Evolutionary conservation across 2,888 invertebrate species (phyloP), one percentile per base, ranked within the genome.

Genomic region (Scaptomyza flava): DNA sequence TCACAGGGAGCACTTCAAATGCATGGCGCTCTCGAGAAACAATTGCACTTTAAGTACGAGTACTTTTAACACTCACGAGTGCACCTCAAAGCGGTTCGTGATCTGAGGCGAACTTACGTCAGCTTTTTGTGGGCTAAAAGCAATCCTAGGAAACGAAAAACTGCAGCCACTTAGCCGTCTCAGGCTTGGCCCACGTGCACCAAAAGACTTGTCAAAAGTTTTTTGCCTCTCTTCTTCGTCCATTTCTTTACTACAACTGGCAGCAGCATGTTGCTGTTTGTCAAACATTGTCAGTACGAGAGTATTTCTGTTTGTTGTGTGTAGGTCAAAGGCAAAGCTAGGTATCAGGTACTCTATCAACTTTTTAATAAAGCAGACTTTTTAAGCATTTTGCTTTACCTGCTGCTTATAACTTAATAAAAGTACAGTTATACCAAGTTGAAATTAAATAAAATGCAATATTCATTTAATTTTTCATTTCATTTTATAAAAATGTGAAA

Each of bases 21-120:
- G 67, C 74, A 68, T 53, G 58, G 51, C 36, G 41, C 72, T 61
- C 61, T 59, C 38, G 50, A 57, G 48, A 67, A 66, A 69, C 65
- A 72, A 81, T 72, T 72, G 76, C 81, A 83, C 73, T 83, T 73
- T 72, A 81, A 78, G 64, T 76, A 65, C 74, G 48, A 73, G 74
- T 68, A 73, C 73, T 74, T 81, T 82, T 80, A 76, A 71, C 80
- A 79, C 76, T 79, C 73, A 65, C 72, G 52, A 74, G 53, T 74
- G 70, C 65, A 56, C 42, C 66, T 69, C 66, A 68, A 48, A 72
- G 80, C 71, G 72, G 67, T 65, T 73, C 68, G 72, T 80, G 83
- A 81, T 81, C 80, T 80, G 51, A 61, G 70, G 71, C 71, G 76
- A 67, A 56, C 66, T 54, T 78, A 59, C 68, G 67, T 57, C 60